Evolutionary conservation across 2,888 invertebrate genomes (phyloP), one percentile per base, ranked within the genome.

Genomic region (Megastigmus dorsalis): DNA sequence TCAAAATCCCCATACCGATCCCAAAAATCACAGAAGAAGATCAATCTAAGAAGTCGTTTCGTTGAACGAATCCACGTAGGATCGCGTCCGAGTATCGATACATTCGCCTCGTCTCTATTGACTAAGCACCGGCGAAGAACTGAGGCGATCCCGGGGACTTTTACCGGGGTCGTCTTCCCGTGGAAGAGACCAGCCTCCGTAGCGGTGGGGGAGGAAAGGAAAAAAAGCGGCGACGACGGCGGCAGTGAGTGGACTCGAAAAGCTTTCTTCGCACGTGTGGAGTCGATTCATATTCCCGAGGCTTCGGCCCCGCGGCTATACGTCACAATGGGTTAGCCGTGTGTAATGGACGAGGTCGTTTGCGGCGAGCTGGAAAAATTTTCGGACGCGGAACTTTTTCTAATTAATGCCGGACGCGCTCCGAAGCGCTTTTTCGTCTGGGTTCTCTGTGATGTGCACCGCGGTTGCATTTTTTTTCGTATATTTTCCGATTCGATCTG

Each of bases 171-270:
- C 63, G 41, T 65, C 23, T 5, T 18, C n/a, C 26, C 41, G 28
- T 28, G 38, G 54, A 54, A 48, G 65, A 65, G 26, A 28, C 26
- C 50, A 55, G 57, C 41, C n/a, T 57, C 68, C 38, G 26, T 9
- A n/a, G 20, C 15, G 55, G 74, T 70, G 75, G 70, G 74, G 68
- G 63, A 69, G 63, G 59, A 70, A 66, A 69, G n/a, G n/a, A n/a
- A n/a, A n/a, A n/a, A n/a, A n/a, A n/a, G n/a, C n/a, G n/a, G n/a
- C n/a, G n/a, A n/a, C n/a, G n/a, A 43, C 13, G n/a, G 1, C 33
- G 18, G n/a, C n/a, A n/a, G n/a, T n/a, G n/a, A n/a, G n/a, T n/a
- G n/a, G n/a, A n/a, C n/a, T 10, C 3, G 30, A n/a, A 43, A 33
- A 23, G 55, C 62, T 57, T 63, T 55, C 55, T 63, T 59, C 36